Base-by-base conservation (phyloP, 2,888 invertebrate species). In the Trachelus tabidus region DNA sequence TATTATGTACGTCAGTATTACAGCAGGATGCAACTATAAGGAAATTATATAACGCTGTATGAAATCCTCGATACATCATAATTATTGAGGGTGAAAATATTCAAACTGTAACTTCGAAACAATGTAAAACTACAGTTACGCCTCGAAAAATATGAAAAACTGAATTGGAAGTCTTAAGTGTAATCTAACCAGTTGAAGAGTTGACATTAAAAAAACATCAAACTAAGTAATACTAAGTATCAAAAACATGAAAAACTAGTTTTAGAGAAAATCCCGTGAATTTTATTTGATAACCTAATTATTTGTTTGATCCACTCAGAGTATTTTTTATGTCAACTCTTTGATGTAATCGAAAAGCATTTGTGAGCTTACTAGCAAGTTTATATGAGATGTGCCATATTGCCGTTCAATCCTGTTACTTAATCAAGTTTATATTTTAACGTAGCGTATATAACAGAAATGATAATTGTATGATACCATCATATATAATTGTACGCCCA, bases 311-410 rank as follows among this genome's bases (percentile, higher is more conserved):
- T 56, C 15, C 23, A 23, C 23, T 56, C 56, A 23, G 23, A 56
- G 56, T 56, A 56, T 56, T 56, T 56, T 56, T 56, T 23, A 23
- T 56, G 56, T 56, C 56, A 56, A 56, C 23, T 56, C 23, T 56
- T 56, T 56, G 23, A 56, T 9, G 23, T 23, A 56, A 56, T 23
- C 56, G 15, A 56, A 30, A 77, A 69, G 34, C 69, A 74, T 69
- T 77, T 77, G 9, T 71, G 77, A 77, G 35, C 77, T 77, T 31
- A 71, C 31, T 77, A 75, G 75, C 34, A n/a, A 56, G 69, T 77
- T 69, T 34, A 73, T 76, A 56, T 68, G 76, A 73, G 71, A 78
- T 75, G 78, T 78, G 78, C 78, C 78, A 78, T 78, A 77, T 69
- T 75, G 73, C 68, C 68, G 69, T 75, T 77, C 35, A 73, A 75